phyloP scores from a whole-genome alignment of 2,113 vertebrate species.

The Caranx ignobilis region DNA sequence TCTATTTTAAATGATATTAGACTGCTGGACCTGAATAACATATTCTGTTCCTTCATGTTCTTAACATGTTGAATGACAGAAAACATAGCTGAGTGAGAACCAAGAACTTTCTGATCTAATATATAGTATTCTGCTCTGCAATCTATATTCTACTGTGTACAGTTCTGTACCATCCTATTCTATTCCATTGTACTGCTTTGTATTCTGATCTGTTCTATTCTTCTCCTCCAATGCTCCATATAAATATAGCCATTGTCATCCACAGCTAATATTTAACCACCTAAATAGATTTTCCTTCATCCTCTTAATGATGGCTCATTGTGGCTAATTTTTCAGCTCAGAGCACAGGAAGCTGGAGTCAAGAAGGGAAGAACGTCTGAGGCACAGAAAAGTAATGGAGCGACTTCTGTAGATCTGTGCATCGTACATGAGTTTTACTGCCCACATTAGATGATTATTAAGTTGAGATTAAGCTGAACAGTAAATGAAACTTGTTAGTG shows the following conservation, averaged over 20 bases:
- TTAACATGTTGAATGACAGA: too few species aligned
- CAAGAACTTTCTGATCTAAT: background rate
- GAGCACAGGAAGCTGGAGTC: slow-evolving; percentile 36
- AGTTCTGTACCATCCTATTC: background rate
- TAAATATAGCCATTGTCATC: slow-evolving; percentile 4
- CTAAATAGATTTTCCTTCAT: slow-evolving; percentile 31
- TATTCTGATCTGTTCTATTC: background rate
- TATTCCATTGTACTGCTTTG: background rate
- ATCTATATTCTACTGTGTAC: background rate
- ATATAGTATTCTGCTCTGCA: background rate
- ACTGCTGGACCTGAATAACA: too few species aligned
- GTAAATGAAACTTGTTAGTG: background rate
- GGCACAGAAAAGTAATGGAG: background rate
- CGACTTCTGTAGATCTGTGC: background rate
- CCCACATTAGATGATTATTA: slow-evolving; percentile 15
- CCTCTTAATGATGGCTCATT: slow-evolving; percentile 39
- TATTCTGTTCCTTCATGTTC: background rate
- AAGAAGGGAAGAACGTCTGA: slow-evolving; percentile 7
- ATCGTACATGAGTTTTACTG: background rate
- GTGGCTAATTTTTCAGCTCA: slow-evolving; percentile 37
- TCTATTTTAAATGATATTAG: too few species aligned
- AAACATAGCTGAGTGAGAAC: too few species aligned
- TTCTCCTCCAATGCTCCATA: background rate
- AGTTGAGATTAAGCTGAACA: slow-evolving; percentile 8
- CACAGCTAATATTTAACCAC: slow-evolving; percentile 42